Percentiles rank a stretch among this genome's conserved stretches.
Evolutionary conservation across 2,797 vertebrate genomes (phyloP).

Genomic region (Sphaeramia orbicularis): DNA sequence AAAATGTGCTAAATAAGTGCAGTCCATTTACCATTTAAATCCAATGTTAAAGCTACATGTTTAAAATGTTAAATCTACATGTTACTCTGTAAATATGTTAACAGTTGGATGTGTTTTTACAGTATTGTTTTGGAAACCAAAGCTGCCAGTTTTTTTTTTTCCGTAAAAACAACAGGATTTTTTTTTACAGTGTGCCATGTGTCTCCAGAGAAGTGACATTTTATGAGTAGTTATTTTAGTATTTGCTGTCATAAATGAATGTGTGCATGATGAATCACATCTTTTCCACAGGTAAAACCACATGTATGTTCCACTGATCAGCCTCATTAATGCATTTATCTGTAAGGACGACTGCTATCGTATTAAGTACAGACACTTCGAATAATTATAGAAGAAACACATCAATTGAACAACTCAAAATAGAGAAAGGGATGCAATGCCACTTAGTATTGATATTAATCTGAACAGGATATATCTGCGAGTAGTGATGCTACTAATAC

Average conservation of each 20-base stretch:
- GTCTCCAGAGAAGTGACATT: no score
- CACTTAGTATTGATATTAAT: neutral
- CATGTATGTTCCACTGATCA: constrained; percentile 38
- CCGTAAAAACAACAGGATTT: no score
- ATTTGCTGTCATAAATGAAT: constrained; percentile 34
- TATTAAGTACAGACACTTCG: constrained; percentile 18
- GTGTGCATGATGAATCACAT: constrained; percentile 42
- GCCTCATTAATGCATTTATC: constrained; percentile 30
- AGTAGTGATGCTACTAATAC: constrained; percentile 27
- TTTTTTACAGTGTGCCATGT: no score
- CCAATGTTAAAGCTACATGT: no score
- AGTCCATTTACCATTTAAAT: no score
- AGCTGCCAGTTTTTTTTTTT: no score
- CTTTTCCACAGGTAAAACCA: constrained; percentile 29
- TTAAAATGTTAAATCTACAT: no score
- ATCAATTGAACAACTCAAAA: no score
- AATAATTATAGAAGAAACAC: constrained; percentile 11
- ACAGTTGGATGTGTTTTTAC: no score
- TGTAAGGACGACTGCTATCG: constrained; percentile 12
- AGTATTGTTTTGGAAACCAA: no score
- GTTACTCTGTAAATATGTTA: no score
- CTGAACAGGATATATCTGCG: neutral
- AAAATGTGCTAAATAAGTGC: no score
- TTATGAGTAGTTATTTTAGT: constrained; percentile 32
- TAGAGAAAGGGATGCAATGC: neutral